Evolutionary conservation across 2,888 invertebrate genomes (phyloP).

Genomic region (Nemotelus nigrinus): DNA sequence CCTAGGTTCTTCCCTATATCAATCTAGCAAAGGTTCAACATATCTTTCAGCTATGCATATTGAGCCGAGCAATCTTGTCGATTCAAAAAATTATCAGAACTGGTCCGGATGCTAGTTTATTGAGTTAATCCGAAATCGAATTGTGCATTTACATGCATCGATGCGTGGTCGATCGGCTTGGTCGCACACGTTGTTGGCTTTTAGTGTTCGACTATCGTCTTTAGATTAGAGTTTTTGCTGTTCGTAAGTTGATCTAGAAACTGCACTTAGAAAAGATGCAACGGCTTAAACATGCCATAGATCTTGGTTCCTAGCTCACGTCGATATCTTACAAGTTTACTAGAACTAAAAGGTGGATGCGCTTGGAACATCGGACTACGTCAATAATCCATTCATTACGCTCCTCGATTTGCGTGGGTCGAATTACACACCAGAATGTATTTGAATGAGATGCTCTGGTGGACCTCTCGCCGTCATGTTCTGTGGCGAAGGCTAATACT

Average conservation of each 20-base stretch:
- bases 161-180: slow-evolving; percentile 33
- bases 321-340: slow-evolving; percentile 17
- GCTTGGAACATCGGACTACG: slow-evolving; percentile 36
- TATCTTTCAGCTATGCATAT: slow-evolving; percentile 20
- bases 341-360: slow-evolving; percentile 33
- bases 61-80: slow-evolving; percentile 14
- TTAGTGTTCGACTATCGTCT: slow-evolving; percentile 1
- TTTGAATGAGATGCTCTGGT: slow-evolving; percentile 18
- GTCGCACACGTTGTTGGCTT: slow-evolving; percentile 47
- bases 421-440: slow-evolving; percentile 44
- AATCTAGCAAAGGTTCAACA: background rate
- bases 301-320: background rate
- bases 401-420: slow-evolving; percentile 46
- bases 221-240: background rate
- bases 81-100: slow-evolving; percentile 11
- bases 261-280: slow-evolving; percentile 13
- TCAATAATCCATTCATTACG: slow-evolving; percentile 51
- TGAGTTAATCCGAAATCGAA: slow-evolving; percentile 10
- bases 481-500: background rate
- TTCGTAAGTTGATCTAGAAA: slow-evolving; percentile 9
- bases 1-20: background rate
- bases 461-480: slow-evolving; percentile 1
- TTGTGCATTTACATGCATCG: slow-evolving; percentile 46
- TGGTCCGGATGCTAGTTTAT: slow-evolving; percentile 31
- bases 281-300: background rate